Conservation (phyloP, 2,888 invertebrate genomes). For the Eupithecia dodoneata region DNA sequence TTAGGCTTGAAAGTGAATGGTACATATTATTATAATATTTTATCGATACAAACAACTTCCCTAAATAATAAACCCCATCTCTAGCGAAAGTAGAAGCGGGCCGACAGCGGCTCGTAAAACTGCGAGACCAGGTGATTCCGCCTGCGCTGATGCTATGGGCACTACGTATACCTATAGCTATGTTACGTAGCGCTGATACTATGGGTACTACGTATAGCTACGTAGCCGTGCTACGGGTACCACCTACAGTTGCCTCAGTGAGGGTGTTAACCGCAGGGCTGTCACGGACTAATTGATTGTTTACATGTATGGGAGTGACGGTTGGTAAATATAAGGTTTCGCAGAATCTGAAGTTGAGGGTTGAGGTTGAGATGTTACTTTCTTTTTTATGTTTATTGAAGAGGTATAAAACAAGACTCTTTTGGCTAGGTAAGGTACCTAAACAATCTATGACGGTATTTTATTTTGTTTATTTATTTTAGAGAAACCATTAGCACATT, state of each 20-base stretch:
- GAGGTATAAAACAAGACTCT: not conserved
- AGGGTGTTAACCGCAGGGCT: conserved; percentile 15
- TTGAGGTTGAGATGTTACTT: not conserved
- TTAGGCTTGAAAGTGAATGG: too few species aligned
- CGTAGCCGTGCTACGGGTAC: not conserved
- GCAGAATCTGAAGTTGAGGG: not conserved
- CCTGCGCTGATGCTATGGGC: conserved; percentile 47
- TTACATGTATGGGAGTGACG: conserved; percentile 16
- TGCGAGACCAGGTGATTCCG: conserved; percentile 78
- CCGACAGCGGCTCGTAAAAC: conserved; percentile 76
- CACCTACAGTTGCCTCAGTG: conserved; percentile 6
- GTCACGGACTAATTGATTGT: conserved; percentile 22
- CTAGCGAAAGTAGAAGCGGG: conserved; percentile 50
- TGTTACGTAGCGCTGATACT: conserved; percentile 45
- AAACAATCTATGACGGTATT: too few species aligned
- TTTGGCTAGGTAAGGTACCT: not conserved
- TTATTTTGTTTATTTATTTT: too few species aligned
- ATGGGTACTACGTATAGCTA: conserved; percentile 12
- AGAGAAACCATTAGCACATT: too few species aligned
- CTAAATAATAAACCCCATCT: conserved; percentile 3
- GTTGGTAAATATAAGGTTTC: conserved; percentile 7
- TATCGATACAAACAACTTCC: conserved; percentile 7
- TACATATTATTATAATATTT: not conserved
- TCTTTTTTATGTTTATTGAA: not conserved
- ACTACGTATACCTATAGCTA: conserved; percentile 3